Base-by-base conservation (phyloP, 2,888 invertebrate species). In the Galerucella calmariensis region DNA sequence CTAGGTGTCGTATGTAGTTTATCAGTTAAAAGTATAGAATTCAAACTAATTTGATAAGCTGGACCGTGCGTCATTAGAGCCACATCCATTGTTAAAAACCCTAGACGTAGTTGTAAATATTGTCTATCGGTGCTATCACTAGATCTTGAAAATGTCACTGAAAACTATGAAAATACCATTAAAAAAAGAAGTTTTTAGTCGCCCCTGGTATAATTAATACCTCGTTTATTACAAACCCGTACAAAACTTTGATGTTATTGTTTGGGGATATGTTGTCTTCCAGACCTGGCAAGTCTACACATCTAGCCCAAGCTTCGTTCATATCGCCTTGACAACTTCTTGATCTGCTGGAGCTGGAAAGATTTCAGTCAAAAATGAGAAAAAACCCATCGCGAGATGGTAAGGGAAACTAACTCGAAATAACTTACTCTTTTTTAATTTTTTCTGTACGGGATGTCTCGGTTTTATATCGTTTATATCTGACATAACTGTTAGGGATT, bases 251-350 rank as follows among this genome's bases (percentile, higher is more conserved):
- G 72, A 95, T 94, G 67, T 90, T 91, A 86, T 95, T 95, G 83
- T 91, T 91, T 0, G 93, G 93, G 0, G 95, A 95, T 46, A 94
- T 92, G 84, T 94, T 95, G 83, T 95, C 95, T 79, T 95, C 95
- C 78, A 95, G 93, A 2, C 95, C 94, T 2, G 94, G 94, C 56
- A 95, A 88, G 86, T 94, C 94, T 0, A 94, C 92, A 9, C 91
- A 92, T 75, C 94, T 89, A 0, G 94, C 93, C 90, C 93, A 94
- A 67, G 92, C 90, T 83, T 95, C 94, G 81, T 87, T 87, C 83
- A 86, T 85, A 72, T 87, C 83, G 71, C 69, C 76, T 44, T 73
- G 71, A 59, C 76, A 75, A 12, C 67, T 68, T 44, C 75, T 63
- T 12, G 80, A 77, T 11, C 79, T 63, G 56, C 77, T 81, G 75